Evolutionary conservation across 2,888 invertebrate species (phyloP).

Genomic region (Vesta saturnalis): DNA sequence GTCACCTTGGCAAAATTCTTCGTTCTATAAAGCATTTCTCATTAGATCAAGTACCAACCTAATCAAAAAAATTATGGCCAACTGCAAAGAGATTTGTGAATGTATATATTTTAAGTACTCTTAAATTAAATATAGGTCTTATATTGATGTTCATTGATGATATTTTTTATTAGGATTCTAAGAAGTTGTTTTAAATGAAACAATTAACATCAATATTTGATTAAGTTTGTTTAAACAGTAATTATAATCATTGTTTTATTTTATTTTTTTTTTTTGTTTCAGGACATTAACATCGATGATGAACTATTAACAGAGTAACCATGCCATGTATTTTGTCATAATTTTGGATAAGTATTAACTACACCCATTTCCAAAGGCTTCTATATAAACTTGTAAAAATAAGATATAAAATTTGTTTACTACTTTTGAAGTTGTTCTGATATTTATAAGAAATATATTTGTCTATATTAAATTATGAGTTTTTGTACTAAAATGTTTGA

Average conservation of each 20-base stretch:
- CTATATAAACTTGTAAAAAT: neutral
- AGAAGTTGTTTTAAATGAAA: no score
- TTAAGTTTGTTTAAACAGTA: neutral
- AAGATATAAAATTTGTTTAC: neutral
- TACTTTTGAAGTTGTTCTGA: neutral
- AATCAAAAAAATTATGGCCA: no score
- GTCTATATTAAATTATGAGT: neutral
- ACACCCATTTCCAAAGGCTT: constrained; percentile 5
- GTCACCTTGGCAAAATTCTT: no score
- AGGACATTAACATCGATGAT: constrained; percentile 80
- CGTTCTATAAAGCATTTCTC: no score
- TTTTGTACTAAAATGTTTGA: no score
- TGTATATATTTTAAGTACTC: no score
- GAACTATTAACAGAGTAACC: constrained; percentile 72
- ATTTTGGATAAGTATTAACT: constrained; percentile 1
- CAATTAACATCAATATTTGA: no score
- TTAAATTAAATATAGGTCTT: no score
- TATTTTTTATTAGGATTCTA: no score
- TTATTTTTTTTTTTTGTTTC: constrained; percentile 54
- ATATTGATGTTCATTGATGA: no score
- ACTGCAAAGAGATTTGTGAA: no score
- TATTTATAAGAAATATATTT: constrained; percentile 10
- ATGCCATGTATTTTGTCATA: neutral
- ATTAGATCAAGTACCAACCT: no score
- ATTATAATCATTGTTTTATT: neutral